These are phyloP conservation scores for Brachionus rotundiformis DNA, from an alignment of 1,140 invertebrate species.

Conservation along the genomic window DNA sequence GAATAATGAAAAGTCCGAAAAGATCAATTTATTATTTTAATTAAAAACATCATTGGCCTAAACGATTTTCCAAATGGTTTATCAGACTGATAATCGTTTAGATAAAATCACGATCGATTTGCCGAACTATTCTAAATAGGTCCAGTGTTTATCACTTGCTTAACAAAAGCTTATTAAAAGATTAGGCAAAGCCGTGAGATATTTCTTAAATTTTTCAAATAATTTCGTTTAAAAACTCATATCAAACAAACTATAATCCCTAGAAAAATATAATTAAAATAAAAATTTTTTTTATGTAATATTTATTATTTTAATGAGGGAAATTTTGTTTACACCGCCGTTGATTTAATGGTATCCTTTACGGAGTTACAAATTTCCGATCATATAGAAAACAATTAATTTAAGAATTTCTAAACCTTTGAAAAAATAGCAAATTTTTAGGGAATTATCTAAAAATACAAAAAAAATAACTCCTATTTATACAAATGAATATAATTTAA, in stretches of 20 bases:
- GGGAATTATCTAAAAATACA: background rate
- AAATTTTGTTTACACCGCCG: background rate
- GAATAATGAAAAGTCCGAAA: constrained; percentile 38
- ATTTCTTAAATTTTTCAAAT: background rate
- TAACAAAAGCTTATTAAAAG: background rate
- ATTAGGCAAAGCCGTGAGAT: background rate
- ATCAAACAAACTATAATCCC: background rate
- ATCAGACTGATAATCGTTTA: constrained; percentile 17
- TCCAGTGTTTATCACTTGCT: background rate
- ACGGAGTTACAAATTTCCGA: background rate
- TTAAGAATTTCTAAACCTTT: background rate
- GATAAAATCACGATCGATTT: background rate
- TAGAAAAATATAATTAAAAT: constrained; percentile 15
- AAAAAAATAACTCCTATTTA: background rate
- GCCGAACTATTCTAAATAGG: background rate
- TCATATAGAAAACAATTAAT: background rate
- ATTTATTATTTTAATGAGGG: background rate
- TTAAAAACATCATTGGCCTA: background rate
- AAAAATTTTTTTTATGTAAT: background rate
- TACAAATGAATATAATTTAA: background rate
- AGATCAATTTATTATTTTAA: background rate
- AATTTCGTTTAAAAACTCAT: background rate
- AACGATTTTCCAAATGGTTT: constrained; percentile 28
- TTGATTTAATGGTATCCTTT: background rate
- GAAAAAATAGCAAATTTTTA: background rate